Evolutionary conservation across 2,888 invertebrate species (phyloP).

Genomic region (Lasioglossum lativentre): DNA sequence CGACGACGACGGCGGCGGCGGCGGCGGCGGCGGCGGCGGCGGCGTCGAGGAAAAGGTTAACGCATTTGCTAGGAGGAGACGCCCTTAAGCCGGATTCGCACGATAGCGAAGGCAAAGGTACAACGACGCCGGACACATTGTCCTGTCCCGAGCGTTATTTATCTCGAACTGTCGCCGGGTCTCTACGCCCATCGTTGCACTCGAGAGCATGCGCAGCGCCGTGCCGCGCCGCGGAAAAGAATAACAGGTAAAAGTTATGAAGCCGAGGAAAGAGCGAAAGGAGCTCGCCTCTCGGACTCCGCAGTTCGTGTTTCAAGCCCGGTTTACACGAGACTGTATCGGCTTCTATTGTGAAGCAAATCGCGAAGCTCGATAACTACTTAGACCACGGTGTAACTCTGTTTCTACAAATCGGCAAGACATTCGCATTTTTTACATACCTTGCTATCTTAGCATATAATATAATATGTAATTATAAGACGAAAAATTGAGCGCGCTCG

Average conservation of each 20-base stretch:
- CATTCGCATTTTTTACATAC: no score
- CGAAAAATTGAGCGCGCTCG: no score
- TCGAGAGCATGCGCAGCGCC: constrained; percentile 27
- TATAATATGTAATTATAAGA: no score
- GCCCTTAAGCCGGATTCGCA: constrained; percentile 63
- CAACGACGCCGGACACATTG: constrained; percentile 69
- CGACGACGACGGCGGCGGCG: not conserved
- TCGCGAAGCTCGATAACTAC: constrained; percentile 29
- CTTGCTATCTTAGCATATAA: no score
- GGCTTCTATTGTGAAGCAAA: constrained; percentile 44
- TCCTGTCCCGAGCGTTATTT: constrained; percentile 72
- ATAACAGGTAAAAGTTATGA: constrained; percentile 54
- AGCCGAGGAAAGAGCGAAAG: constrained; percentile 46
- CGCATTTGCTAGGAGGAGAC: constrained; percentile 52
- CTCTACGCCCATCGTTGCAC: constrained; percentile 61
- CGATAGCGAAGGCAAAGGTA: constrained; percentile 59
- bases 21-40: not conserved
- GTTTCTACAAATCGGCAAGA: no score
- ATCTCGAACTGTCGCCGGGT: constrained; percentile 68
- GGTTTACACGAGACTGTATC: constrained; percentile 28
- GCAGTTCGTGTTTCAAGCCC: constrained; percentile 19
- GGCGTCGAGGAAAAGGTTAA: constrained; percentile 56
- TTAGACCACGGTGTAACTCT: not conserved
- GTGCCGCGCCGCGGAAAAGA: constrained; percentile 38
- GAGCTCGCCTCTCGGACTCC: constrained; percentile 24